phyloP scores from a whole-genome alignment of 2,888 invertebrate species.

The Melitaea athalia region DNA sequence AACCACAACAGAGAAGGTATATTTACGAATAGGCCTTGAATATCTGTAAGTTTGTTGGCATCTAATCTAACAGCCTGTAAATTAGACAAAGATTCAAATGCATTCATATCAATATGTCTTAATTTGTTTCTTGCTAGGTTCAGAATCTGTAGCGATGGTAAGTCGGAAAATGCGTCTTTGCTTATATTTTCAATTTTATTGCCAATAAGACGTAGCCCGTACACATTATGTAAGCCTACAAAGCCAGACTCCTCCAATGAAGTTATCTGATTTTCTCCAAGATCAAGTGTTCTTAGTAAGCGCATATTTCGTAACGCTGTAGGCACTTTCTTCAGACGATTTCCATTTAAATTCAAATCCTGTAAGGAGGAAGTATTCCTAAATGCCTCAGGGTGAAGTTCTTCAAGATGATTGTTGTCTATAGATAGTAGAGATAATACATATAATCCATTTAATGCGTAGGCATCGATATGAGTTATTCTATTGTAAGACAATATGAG shows the following conservation, averaged over 20 bases:
- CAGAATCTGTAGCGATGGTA: slow-evolving; percentile 91
- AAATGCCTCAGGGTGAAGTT: slow-evolving; percentile 93
- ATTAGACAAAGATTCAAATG: slow-evolving; percentile 90
- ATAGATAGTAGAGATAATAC: slow-evolving; percentile 92
- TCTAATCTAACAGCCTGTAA: slow-evolving; percentile 94
- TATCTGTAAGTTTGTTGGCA: slow-evolving; percentile 90
- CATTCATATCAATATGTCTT: slow-evolving; percentile 88
- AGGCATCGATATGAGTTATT: slow-evolving; percentile 91
- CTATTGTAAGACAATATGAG: slow-evolving; percentile 93
- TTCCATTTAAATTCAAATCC: slow-evolving; percentile 94
- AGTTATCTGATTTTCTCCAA: slow-evolving; percentile 94
- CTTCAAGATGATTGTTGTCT: slow-evolving; percentile 92
- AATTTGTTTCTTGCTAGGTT: slow-evolving; percentile 94
- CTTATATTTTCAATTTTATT: slow-evolving; percentile 93
- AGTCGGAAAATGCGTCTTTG: slow-evolving; percentile 89
- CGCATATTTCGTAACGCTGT: slow-evolving; percentile 92
- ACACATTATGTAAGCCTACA: slow-evolving; percentile 91
- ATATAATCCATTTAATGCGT: slow-evolving; percentile 93
- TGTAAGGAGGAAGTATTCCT: slow-evolving; percentile 94
- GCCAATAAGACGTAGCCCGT: slow-evolving; percentile 93
- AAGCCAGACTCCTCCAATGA: slow-evolving; percentile 91
- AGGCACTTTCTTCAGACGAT: slow-evolving; percentile 90
- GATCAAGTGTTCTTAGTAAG: slow-evolving; percentile 91
- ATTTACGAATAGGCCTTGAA: slow-evolving; percentile 91
- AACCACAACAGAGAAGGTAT: slow-evolving; percentile 93